Conservation (phyloP, 2,113 vertebrate species). For the Erinaceus europaeus region DNA sequence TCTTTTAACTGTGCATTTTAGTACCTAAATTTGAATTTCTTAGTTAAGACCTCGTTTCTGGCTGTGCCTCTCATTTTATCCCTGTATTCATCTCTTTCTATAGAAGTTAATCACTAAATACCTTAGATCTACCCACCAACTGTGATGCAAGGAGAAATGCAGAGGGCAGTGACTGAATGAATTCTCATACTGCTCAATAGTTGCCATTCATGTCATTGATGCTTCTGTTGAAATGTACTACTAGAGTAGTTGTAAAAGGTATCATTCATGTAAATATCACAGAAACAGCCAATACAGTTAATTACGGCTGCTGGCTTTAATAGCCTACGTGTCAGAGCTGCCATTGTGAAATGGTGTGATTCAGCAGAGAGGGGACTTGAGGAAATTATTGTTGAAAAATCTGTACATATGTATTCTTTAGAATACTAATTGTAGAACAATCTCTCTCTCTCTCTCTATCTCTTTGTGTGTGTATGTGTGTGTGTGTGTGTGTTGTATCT, state of each 20-base stretch:
- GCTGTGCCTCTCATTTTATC: background rate
- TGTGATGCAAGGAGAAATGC: background rate
- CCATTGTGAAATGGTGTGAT: background rate
- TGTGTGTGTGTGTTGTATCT: no score
- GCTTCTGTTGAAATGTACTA: background rate
- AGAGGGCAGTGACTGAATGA: background rate
- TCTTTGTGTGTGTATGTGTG: no score
- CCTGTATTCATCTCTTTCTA: background rate
- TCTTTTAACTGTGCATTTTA: background rate
- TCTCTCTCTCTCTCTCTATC: background rate
- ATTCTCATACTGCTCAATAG: background rate
- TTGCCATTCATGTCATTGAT: constrained; percentile 11
- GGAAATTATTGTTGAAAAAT: background rate
- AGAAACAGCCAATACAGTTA: background rate
- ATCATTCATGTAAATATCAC: background rate
- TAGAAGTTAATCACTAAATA: background rate
- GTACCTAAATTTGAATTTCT: constrained; percentile 18
- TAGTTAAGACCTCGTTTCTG: background rate
- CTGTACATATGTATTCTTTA: background rate
- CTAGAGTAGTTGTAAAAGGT: constrained; percentile 1
- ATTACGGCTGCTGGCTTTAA: background rate
- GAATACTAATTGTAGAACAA: background rate
- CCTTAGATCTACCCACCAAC: background rate
- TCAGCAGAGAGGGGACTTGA: background rate
- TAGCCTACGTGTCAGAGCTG: background rate